These are phyloP conservation scores for Drosophila colorata DNA, from an alignment of 2,888 invertebrate species.

Conservation along the genomic window DNA sequence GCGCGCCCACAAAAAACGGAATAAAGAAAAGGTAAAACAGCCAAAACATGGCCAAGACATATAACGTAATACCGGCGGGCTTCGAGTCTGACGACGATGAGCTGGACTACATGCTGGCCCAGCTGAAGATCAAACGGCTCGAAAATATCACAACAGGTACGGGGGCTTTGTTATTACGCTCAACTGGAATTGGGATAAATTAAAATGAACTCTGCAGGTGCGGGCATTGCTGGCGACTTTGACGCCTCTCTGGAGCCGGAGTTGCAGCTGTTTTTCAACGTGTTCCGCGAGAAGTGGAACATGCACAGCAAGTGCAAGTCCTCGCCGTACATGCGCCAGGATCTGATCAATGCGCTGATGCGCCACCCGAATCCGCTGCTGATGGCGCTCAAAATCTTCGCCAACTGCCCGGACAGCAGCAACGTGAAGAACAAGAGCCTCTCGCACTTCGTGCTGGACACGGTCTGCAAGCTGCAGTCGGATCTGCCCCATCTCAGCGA, in stretches of 20 bases:
- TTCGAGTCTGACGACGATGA: slow-evolving; percentile 80
- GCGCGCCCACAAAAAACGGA: slow-evolving; percentile 41
- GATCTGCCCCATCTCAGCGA: slow-evolving; percentile 85
- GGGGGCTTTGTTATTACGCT: background rate
- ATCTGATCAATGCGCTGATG: slow-evolving; percentile 44
- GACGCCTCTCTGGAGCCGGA: slow-evolving; percentile 78
- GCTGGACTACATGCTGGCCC: slow-evolving; percentile 62
- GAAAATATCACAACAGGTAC: slow-evolving; percentile 83
- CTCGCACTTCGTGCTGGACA: slow-evolving; percentile 87
- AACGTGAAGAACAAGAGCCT: slow-evolving; percentile 84
- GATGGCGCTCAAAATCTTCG: slow-evolving; percentile 84
- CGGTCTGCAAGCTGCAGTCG: slow-evolving; percentile 87
- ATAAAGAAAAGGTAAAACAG: slow-evolving; percentile 12
- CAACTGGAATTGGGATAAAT: background rate
- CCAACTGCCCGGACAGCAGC: slow-evolving; percentile 83
- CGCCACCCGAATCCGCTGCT: slow-evolving; percentile 76
- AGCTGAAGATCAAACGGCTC: slow-evolving; percentile 84
- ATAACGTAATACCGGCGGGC: slow-evolving; percentile 78
- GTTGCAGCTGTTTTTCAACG: slow-evolving; percentile 75
- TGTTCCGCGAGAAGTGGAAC: slow-evolving; percentile 81
- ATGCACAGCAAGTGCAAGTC: slow-evolving; percentile 76
- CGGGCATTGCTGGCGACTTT: slow-evolving; percentile 84
- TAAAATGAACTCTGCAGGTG: slow-evolving; percentile 50
- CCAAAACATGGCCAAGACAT: slow-evolving; percentile 47
- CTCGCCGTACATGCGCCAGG: slow-evolving; percentile 63